Conservation (phyloP, 30 jellyfish, hydroid and myxozoan genomes). For the Aurelia aurita region DNA sequence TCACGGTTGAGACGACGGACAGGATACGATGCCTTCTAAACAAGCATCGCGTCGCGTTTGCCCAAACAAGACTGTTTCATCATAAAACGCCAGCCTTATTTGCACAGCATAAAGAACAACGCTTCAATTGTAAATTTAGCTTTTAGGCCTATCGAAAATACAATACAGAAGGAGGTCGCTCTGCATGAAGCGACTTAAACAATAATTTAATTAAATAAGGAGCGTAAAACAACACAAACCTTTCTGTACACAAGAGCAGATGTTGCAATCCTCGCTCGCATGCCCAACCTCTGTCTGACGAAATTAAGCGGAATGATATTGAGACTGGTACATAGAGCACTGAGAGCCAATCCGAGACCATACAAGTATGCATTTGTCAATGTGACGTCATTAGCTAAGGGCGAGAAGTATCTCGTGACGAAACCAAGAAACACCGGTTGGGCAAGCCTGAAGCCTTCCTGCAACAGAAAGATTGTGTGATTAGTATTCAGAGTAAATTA, state of each 20-base stretch:
- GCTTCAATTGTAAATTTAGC: too few relatives aligned
- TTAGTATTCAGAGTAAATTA: too few relatives aligned
- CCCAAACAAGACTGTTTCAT: too few relatives aligned
- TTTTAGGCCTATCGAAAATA: too few relatives aligned
- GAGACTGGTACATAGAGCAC: slow-evolving; percentile 54
- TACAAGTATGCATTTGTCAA: slow-evolving; percentile 66
- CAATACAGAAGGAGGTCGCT: too few relatives aligned
- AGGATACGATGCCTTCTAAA: too few relatives aligned
- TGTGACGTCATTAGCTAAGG: background rate
- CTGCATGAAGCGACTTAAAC: too few relatives aligned
- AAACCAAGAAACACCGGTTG: slow-evolving; percentile 86
- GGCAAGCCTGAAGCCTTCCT: slow-evolving; percentile 76
- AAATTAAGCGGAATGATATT: slow-evolving; percentile 17
- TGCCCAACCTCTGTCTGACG: slow-evolving; percentile 45
- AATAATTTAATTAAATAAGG: too few relatives aligned
- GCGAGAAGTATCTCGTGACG: slow-evolving; percentile 67
- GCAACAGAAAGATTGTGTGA: background rate
- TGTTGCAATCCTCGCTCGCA: slow-evolving; percentile 58
- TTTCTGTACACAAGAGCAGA: slow-evolving; percentile 66
- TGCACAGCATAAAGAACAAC: too few relatives aligned
- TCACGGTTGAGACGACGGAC: too few relatives aligned
- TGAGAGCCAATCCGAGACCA: slow-evolving; percentile 70
- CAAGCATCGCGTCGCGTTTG: too few relatives aligned
- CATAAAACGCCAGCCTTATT: too few relatives aligned
- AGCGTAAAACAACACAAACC: slow-evolving; percentile 57